phyloP scores from a whole-genome alignment of 2,888 invertebrate genomes.

The Drosophila acutilabella region DNA sequence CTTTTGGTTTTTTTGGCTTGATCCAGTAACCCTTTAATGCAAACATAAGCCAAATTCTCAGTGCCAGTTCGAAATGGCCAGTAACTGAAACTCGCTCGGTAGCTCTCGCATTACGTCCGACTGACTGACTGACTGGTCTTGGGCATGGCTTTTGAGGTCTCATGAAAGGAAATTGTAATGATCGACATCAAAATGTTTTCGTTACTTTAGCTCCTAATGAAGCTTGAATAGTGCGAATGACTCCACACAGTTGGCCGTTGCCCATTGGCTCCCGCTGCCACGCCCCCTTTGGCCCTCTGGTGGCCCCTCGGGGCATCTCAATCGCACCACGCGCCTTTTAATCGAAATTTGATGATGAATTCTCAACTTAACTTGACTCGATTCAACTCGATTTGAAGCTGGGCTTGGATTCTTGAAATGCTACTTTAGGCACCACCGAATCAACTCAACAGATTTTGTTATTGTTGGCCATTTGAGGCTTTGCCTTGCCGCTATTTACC shows the following conservation, averaged over 20 bases:
- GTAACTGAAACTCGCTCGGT: conserved; percentile 66
- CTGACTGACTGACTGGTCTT: not conserved
- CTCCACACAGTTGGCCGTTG: conserved; percentile 55
- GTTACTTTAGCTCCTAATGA: conserved; percentile 81
- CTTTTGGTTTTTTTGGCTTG: conserved; percentile 49
- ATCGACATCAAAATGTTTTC: conserved; percentile 80
- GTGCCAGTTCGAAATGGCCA: conserved; percentile 21
- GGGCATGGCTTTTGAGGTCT: conserved; percentile 22
- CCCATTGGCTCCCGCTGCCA: conserved; percentile 7
- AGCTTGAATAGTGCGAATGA: conserved; percentile 81
- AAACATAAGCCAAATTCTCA: conserved; percentile 50
- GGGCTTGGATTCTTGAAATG: conserved; percentile 43
- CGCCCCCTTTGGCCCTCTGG: not conserved
- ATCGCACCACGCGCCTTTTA: conserved; percentile 73
- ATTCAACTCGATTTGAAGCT: conserved; percentile 30
- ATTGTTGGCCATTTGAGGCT: conserved; percentile 66
- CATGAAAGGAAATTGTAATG: conserved; percentile 79
- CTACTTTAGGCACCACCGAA: conserved; percentile 49
- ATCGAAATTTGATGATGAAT: conserved; percentile 82
- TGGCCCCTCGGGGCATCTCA: conserved; percentile 46
- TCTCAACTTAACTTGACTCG: conserved; percentile 47
- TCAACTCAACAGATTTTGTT: conserved; percentile 28
- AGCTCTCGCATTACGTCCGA: conserved; percentile 65
- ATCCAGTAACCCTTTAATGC: conserved; percentile 80
- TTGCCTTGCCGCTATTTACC: conserved; percentile 67